Evolutionary conservation across 2,888 invertebrate species (phyloP).

Genomic region (Paralinhomoeus sp.): DNA sequence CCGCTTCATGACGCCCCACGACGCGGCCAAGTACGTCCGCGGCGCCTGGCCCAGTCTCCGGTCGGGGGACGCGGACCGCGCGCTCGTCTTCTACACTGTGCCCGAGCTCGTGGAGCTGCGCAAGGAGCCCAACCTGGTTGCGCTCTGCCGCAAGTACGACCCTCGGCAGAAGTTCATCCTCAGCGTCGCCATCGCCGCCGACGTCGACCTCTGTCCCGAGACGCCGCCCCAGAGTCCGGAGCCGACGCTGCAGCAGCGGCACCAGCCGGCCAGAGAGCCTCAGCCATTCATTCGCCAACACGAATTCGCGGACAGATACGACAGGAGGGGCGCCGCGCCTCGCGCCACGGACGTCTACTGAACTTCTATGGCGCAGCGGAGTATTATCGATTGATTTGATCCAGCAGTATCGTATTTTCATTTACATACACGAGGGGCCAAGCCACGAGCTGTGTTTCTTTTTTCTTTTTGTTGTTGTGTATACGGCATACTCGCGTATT

Average conservation of each 20-base stretch:
- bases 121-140: constrained; percentile 20
- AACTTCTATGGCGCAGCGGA: no score
- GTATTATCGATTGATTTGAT: no score
- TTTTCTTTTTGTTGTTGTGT: no score
- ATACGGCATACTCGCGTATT: no score
- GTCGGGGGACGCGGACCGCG: constrained; percentile 36
- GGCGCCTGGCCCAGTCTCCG: constrained; percentile 45
- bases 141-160: constrained; percentile 66
- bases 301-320: neutral
- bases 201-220: constrained; percentile 24
- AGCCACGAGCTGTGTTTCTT: no score
- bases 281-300: neutral
- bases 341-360: no score
- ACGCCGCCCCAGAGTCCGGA: constrained; percentile 14
- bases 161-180: constrained; percentile 51
- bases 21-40: constrained; percentile 41
- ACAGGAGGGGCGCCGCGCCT: no score
- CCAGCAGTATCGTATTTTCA: no score
- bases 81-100: constrained; percentile 20
- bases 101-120: constrained; percentile 9
- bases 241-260: neutral
- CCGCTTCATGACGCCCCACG: constrained; percentile 61
- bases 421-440: no score
- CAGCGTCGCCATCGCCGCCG: constrained; percentile 24
- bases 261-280: neutral